Evolutionary conservation across 2,888 invertebrate species (phyloP), one percentile per base, ranked within the genome.

Genomic region (Melieria crassipennis): DNA sequence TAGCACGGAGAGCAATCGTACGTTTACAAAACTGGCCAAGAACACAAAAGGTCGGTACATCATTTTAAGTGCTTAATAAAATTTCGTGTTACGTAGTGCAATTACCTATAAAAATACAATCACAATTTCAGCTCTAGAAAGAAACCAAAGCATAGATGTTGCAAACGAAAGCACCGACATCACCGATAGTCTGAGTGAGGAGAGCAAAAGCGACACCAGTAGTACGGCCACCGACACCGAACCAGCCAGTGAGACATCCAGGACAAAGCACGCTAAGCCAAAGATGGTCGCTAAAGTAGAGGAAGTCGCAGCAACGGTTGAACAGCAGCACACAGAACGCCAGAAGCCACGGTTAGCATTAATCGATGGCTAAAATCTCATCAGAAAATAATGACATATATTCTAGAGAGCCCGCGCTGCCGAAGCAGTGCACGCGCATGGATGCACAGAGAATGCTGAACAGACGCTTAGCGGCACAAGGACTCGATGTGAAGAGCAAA

Each of bases 121-220:
- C 30, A 30, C 30, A 30, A 30, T 30, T 30, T 30, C 30, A 30
- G 30, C 30, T 30, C 30, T 30, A 30, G 30, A 30, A 30, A 30
- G 30, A 30, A 30, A 30, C 30, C 30, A 30, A 30, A 30, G 30
- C 30, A 30, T 30, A 30, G 30, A 30, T 30, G 30, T 30, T 30
- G 45, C 30, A 52, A 47, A 77, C 76, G 82, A 81, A 11, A 67
- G 75, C 7, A 82, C 82, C 1, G 83, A 83, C 62, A 73, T 79
- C 0, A 81, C 82, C 57, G 82, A 82, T 30, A 83, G 77, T n/a
- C 77, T 82, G 0, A 82, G 78, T 56, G 79, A 78, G 1, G 81
- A 78, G 46, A 68, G 45, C 7, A 50, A 57, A 10, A 69, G 64
- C 47, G 64, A 64, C 1, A 57, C 7, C n/a, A 57, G 47, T 10